phyloP scores from a whole-genome alignment of 2,797 vertebrate genomes.

The Phyllotis vaccarum region DNA sequence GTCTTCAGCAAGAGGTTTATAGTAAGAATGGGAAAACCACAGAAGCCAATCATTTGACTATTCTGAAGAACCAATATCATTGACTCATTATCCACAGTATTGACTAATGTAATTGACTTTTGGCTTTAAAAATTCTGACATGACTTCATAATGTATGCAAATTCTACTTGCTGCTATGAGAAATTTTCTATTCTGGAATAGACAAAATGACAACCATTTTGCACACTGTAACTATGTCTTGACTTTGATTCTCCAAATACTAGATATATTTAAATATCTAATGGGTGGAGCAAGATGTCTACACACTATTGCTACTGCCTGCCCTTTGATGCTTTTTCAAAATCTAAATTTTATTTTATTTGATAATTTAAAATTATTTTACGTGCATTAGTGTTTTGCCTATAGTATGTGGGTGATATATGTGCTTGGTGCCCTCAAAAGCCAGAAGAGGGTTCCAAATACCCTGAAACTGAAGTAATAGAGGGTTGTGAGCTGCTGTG shows the following conservation, averaged over 20 bases:
- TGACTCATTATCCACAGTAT: slow-evolving; percentile 27
- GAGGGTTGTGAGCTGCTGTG: no score
- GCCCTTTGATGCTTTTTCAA: slow-evolving; percentile 36
- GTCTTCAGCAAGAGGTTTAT: slow-evolving; percentile 21
- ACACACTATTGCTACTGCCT: neutral
- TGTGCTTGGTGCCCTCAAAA: neutral
- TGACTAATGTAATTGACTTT: slow-evolving; percentile 41
- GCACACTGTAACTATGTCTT: neutral
- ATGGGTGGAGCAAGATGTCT: neutral
- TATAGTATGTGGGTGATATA: no score
- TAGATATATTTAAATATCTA: slow-evolving; percentile 1
- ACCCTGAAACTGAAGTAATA: neutral
- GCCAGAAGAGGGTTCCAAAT: neutral
- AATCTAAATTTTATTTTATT: neutral
- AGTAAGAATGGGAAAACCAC: neutral
- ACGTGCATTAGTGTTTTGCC: neutral
- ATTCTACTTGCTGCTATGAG: slow-evolving; percentile 38
- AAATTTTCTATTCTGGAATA: slow-evolving; percentile 52
- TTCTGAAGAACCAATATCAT: slow-evolving; percentile 15
- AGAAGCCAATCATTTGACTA: slow-evolving; percentile 40
- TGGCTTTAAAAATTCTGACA: slow-evolving; percentile 47
- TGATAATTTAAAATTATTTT: neutral
- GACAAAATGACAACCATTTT: neutral
- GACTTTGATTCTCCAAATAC: slow-evolving; percentile 50
- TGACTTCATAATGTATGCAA: neutral